A percentile compares a stretch with the other conserved stretches of the same genome.
These are phyloP conservation scores for Sturnira hondurensis DNA, from an alignment of 2,113 vertebrate genomes.

Conservation along the genomic window DNA sequence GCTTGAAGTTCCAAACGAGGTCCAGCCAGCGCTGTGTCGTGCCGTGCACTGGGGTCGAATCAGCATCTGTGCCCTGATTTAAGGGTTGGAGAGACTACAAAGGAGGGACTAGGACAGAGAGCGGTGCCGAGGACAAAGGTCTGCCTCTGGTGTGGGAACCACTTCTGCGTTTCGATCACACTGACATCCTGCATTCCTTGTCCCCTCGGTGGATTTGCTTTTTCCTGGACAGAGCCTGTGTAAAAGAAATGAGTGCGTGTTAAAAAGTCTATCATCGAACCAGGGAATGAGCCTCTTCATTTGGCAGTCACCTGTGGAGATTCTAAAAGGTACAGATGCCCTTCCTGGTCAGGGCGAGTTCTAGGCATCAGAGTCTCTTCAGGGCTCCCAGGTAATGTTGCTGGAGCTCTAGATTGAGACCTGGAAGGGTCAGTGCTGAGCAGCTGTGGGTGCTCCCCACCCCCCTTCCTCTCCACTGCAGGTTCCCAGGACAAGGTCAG, in stretches of 20 bases:
- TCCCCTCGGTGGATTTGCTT: not conserved
- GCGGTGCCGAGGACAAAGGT: not conserved
- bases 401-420: not conserved
- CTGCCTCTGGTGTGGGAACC: not conserved
- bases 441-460: rapidly evolving
- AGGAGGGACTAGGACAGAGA: not conserved
- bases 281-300: not conserved
- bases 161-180: not conserved
- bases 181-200: not conserved
- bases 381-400: not conserved
- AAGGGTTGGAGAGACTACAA: not conserved
- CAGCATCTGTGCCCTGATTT: not conserved
- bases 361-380: not conserved
- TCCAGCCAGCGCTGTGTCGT: not conserved
- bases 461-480: not conserved
- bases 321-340: not conserved
- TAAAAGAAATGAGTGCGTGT: not conserved
- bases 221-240: not conserved
- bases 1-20: not conserved
- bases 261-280: not conserved
- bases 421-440: not conserved
- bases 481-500: not conserved
- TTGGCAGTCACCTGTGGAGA: not conserved
- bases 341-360: not conserved
- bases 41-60: no score